These are phyloP conservation scores for Anas bahamensis DNA, from an alignment of 2,797 vertebrate genomes.

Conservation along the genomic window DNA sequence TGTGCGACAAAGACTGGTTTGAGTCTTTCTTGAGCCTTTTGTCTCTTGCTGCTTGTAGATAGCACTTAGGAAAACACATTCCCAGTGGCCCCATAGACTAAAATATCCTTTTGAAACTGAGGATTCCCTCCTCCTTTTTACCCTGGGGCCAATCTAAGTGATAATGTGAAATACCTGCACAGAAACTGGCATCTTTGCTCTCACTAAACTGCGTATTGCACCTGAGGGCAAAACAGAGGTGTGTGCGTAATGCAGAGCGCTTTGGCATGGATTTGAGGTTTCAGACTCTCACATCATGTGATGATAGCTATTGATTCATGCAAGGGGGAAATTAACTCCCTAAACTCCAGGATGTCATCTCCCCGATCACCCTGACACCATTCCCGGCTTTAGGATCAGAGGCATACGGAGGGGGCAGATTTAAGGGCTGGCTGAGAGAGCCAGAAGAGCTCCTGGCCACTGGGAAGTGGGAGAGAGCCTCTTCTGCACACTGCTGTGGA, in stretches of 20 bases:
- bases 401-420: not conserved
- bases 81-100: constrained; percentile 13
- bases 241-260: constrained; percentile 11
- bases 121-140: constrained; percentile 48
- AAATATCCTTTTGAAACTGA: constrained; percentile 53
- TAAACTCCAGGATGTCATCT: not conserved
- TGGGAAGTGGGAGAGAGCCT: not conserved
- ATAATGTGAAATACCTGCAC: constrained; percentile 54
- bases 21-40: constrained; percentile 21
- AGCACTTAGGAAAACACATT: constrained; percentile 34
- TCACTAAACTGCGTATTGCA: not conserved
- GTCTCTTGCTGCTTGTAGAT: constrained; percentile 7
- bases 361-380: not conserved
- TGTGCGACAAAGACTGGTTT: not conserved
- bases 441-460: not conserved
- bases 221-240: constrained; percentile 44
- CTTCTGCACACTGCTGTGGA: not conserved
- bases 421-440: not conserved
- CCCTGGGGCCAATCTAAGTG: constrained; percentile 45
- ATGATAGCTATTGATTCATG: constrained; percentile 45
- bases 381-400: not conserved
- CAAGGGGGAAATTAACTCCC: not conserved
- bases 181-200: constrained; percentile 50
- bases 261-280: constrained; percentile 40
- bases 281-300: constrained; percentile 15